Base-by-base conservation (phyloP, 2,888 invertebrate genomes). In the Dioctria rufipes region DNA sequence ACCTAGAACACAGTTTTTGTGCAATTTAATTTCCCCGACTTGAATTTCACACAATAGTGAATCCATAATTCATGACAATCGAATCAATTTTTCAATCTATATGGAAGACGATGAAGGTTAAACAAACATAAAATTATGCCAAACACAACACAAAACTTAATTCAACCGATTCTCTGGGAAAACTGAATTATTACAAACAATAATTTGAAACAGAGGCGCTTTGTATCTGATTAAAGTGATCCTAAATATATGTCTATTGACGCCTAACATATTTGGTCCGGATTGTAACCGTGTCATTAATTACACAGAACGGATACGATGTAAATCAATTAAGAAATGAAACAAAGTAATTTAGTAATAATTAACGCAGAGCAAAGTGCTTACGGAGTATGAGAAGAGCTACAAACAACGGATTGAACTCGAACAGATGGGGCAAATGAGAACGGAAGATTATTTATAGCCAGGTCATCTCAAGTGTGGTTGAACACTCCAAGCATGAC, bases 281-380 rank as follows among this genome's bases (percentile, higher is more conserved):
- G 75, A n/a, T 61, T 43, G 43, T 43, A 54, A 49, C 46, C 61
- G 49, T 77, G 80, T 82, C 80, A 80, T 82, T 80, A 80, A 80
- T 80, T 78, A 82, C 25, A 25, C 82, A 49, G 73, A 80, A 80
- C 66, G 58, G 67, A 78, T 82, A 60, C 80, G 77, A 82, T 80
- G 80, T 82, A 82, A 82, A 82, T 82, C 82, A 82, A 82, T 82
- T 82, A 82, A 73, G 54, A 39, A 61, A 61, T 78, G 78, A 80
- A 80, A 82, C 82, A 82, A 82, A 80, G 82, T 73, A 80, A 82
- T 82, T 82, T 82, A 78, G 66, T 66, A 80, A 80, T 82, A 79
- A 82, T 82, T 82, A 80, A 78, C 67, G 66, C 78, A 65, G 80
- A 69, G 61, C 71, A 71, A 77, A 81, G 78, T 40, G 63, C 39